A percentile compares a stretch with the other conserved stretches of the same genome.
phyloP scores from a whole-genome alignment of 2,113 vertebrate genomes.

The Platycercus adscitus region DNA sequence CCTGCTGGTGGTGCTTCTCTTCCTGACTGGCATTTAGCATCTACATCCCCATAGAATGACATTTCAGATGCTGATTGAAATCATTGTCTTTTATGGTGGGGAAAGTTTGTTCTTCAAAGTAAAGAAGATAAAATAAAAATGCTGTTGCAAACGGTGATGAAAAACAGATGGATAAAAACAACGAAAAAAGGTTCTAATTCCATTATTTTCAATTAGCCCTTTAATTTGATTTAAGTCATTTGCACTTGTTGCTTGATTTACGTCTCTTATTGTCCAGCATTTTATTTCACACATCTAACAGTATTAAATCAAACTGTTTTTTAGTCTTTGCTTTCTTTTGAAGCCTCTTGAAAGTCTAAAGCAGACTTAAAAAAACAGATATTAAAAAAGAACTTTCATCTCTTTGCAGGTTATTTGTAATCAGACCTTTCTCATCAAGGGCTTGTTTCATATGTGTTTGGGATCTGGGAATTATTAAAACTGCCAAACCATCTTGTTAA shows the following conservation, averaged over 20 bases:
- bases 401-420: conserved; percentile 68
- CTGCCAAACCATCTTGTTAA: not conserved
- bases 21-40: conserved; percentile 24
- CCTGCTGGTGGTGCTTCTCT: not conserved
- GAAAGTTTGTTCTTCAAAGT: conserved; percentile 75
- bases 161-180: conserved; percentile 63
- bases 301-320: conserved; percentile 69
- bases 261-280: conserved; percentile 61
- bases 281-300: conserved; percentile 66
- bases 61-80: conserved; percentile 55
- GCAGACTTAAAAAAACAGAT: conserved; percentile 30
- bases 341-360: conserved; percentile 58
- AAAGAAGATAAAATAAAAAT: conserved; percentile 30
- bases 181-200: conserved; percentile 66
- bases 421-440: conserved; percentile 65
- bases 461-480: conserved; percentile 42
- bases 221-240: conserved; percentile 61
- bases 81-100: conserved; percentile 43
- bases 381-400: conserved; percentile 65
- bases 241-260: conserved; percentile 60
- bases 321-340: conserved; percentile 63
- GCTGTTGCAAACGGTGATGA: conserved; percentile 55
- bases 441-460: conserved; percentile 41
- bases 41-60: not conserved
- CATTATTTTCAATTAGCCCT: conserved; percentile 68